A percentile compares a stretch with the other conserved stretches of the same genome.
Conservation (phyloP, 2,797 vertebrate genomes). For the Aplochiton taeniatus region DNA sequence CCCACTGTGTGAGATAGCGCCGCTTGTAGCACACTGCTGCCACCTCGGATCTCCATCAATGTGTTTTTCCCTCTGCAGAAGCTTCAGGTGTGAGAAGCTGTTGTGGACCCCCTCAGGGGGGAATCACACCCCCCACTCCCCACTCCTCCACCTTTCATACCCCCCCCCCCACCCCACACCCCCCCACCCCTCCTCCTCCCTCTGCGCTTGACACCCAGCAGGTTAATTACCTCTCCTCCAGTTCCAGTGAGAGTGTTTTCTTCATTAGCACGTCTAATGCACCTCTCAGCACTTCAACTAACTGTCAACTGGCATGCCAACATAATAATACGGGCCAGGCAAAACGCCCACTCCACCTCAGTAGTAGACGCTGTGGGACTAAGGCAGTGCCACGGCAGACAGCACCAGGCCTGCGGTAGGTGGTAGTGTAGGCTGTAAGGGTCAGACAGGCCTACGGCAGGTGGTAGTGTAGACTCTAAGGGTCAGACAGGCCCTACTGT, state of each 20-base stretch:
- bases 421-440: not conserved
- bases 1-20: too few relatives aligned
- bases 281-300: slow-evolving; percentile 72
- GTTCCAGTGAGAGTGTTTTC: slow-evolving; percentile 70
- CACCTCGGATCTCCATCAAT: slow-evolving; percentile 48
- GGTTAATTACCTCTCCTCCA: slow-evolving; percentile 67
- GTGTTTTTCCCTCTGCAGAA: slow-evolving; percentile 29
- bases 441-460: too few relatives aligned
- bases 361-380: too few relatives aligned
- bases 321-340: slow-evolving; percentile 43
- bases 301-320: slow-evolving; percentile 68
- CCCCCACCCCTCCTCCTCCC: slow-evolving; percentile 33
- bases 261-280: slow-evolving; percentile 78
- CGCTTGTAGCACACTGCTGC: slow-evolving; percentile 40
- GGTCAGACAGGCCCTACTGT: too few relatives aligned
- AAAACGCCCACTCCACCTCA: slow-evolving; percentile 29
- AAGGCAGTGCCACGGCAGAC: too few relatives aligned
- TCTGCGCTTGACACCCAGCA: slow-evolving; percentile 62
- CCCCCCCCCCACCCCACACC: slow-evolving; percentile 30
- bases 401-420: too few relatives aligned
- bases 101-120: slow-evolving; percentile 57
- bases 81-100: slow-evolving; percentile 63
- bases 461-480: too few relatives aligned
- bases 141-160: too few relatives aligned
- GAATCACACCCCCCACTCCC: slow-evolving; percentile 66